Base-by-base conservation (phyloP, 2,888 invertebrate genomes). In the Campoletis raptor region DNA sequence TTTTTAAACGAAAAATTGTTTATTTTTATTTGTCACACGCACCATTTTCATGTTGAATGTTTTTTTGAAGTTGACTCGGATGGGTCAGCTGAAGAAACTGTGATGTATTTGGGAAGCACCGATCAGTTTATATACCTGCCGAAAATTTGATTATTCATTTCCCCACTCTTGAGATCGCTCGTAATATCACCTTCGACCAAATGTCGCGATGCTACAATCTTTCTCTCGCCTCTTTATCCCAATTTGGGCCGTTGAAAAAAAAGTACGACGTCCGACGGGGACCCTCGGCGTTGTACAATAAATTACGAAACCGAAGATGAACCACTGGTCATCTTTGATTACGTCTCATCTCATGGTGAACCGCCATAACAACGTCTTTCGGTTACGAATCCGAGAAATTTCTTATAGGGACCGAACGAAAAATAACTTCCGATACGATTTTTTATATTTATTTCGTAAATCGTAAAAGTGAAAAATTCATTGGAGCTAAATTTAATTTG, bases 11-110 rank as follows among this genome's bases (percentile, higher is more conserved):
- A 74, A 24, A 69, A 61, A 73, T 76, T 70, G 15, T 69, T 61
- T 5, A 6, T 30, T 24, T 54, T 8, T n/a, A 21, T 64, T 72
- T 54, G 30, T 30, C 64, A 52, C 72, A 88, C 89, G 85, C 89
- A 89, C 89, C 89, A 89, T 87, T 85, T 89, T 89, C 89, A 89
- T 89, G 83, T 87, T 88, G 87, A 82, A 21, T n/a, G 18, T 67
- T 78, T 78, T 74, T 54, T 77, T 81, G 52, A 15, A 37, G 83
- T 83, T 67, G 70, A 83, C 70, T 86, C 37, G 80, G 48, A 64
- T 67, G 40, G 77, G 72, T 87, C 85, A 81, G 85, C 69, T 85
- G 73, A 80, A 57, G 76, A 78, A 77, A 85, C 85, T 86, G 85
- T 87, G 82, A 69, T 52, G 61, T 72, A 77, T 79, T 64, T 54